A percentile compares a stretch with the other conserved stretches of the same genome.
These are phyloP conservation scores for Eupsilia transversa DNA, from an alignment of 2,888 invertebrate genomes.

Conservation along the genomic window DNA sequence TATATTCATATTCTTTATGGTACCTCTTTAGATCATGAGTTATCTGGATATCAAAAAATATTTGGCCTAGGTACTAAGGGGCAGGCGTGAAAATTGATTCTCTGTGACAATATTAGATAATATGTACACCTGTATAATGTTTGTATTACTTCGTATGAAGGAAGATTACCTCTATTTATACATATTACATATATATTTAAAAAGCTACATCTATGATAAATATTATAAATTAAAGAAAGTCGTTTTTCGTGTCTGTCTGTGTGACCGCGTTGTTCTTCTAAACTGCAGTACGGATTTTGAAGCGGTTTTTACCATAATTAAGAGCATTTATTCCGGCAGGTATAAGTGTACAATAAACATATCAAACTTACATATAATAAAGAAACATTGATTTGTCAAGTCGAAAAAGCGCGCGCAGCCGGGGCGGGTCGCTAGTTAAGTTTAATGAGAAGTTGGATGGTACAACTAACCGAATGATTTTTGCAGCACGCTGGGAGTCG, in stretches of 20 bases:
- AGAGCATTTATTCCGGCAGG: neutral
- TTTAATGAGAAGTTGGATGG: constrained; percentile 2
- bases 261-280: neutral
- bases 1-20: no score
- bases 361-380: neutral
- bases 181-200: neutral
- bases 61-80: no score
- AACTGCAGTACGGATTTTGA: neutral
- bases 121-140: neutral
- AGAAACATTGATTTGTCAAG: neutral
- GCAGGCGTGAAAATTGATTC: no score
- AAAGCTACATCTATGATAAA: neutral
- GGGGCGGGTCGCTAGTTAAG: neutral
- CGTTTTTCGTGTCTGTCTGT: neutral
- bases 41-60: no score
- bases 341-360: neutral
- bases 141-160: neutral
- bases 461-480: constrained; percentile 39
- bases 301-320: neutral
- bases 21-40: no score
- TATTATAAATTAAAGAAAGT: neutral
- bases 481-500: constrained; percentile 95
- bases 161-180: no score
- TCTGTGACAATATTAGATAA: no score
- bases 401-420: neutral